phyloP scores from a whole-genome alignment of 92 coral and sea anemone species.

The Scolanthus callimorphus region DNA sequence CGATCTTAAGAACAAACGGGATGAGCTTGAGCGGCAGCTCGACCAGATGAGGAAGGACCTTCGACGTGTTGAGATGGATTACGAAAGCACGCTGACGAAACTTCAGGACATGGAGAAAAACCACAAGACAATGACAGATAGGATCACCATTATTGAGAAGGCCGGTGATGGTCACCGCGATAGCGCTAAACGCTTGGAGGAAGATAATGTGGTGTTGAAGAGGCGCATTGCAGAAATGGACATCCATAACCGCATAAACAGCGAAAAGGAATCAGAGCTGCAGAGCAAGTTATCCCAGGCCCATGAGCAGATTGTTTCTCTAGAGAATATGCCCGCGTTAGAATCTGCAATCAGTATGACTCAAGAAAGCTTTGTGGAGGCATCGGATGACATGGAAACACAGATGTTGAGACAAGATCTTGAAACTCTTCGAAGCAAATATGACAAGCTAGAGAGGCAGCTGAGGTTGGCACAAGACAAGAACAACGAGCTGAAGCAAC shows the following conservation, averaged over 20 bases:
- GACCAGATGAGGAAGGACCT: constrained; percentile 86
- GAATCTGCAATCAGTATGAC: constrained; percentile 44
- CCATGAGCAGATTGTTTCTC: constrained; percentile 56
- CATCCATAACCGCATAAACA: constrained; percentile 50
- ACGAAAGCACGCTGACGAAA: constrained; percentile 84
- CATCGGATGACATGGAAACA: constrained; percentile 75
- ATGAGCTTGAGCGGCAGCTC: constrained; percentile 74
- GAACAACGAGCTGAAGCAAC: constrained; percentile 63
- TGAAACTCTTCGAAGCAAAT: constrained; percentile 69
- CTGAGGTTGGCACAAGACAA: constrained; percentile 58
- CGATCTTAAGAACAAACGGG: constrained; percentile 70
- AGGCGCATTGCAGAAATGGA: constrained; percentile 74
- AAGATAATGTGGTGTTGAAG: constrained; percentile 70
- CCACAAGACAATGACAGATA: constrained; percentile 66
- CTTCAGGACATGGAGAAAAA: constrained; percentile 74
- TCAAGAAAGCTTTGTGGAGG: constrained; percentile 17
- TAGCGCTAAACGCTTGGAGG: constrained; percentile 78
- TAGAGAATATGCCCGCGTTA: constrained; percentile 52
- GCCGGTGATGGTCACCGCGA: constrained; percentile 82
- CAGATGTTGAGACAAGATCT: constrained; percentile 72
- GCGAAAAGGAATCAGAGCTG: constrained; percentile 81
- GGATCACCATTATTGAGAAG: constrained; percentile 69
- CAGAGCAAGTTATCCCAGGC: constrained; percentile 66
- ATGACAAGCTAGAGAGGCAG: constrained; percentile 71
- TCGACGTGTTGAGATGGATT: constrained; percentile 83